Conservation (phyloP, 2,113 vertebrate species). For the Desmodus rotundus region DNA sequence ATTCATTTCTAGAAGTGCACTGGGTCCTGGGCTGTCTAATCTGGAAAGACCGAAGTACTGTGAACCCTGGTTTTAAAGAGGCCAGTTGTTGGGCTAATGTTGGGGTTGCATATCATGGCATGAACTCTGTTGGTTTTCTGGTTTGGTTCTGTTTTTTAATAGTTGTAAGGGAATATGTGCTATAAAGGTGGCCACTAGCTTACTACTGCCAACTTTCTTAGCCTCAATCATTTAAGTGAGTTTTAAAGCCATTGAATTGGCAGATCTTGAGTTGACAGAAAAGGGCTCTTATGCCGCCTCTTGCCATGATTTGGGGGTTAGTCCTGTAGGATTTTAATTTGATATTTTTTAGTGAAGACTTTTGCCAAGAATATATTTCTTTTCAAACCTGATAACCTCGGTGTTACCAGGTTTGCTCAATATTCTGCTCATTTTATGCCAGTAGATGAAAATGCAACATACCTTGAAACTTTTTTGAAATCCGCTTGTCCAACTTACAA, state of each 20-base stretch:
- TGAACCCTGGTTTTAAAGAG: not conserved
- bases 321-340: not conserved
- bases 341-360: not conserved
- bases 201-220: not conserved
- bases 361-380: not conserved
- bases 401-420: too few species aligned
- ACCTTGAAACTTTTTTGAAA: conserved; percentile 34
- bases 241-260: not conserved
- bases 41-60: not conserved
- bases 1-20: not conserved
- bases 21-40: not conserved
- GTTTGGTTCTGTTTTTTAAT: not conserved
- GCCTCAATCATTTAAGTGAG: not conserved
- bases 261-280: not conserved
- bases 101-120: not conserved
- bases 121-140: too few species aligned
- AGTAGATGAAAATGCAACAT: not conserved
- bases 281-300: not conserved
- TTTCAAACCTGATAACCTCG: not conserved
- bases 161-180: not conserved
- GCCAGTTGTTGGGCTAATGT: not conserved
- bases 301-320: not conserved
- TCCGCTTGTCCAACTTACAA: not conserved
- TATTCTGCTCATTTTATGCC: not conserved
- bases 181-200: not conserved